Evolutionary conservation across 2,888 invertebrate species (phyloP).

Genomic region (Folsomia manolachei): DNA sequence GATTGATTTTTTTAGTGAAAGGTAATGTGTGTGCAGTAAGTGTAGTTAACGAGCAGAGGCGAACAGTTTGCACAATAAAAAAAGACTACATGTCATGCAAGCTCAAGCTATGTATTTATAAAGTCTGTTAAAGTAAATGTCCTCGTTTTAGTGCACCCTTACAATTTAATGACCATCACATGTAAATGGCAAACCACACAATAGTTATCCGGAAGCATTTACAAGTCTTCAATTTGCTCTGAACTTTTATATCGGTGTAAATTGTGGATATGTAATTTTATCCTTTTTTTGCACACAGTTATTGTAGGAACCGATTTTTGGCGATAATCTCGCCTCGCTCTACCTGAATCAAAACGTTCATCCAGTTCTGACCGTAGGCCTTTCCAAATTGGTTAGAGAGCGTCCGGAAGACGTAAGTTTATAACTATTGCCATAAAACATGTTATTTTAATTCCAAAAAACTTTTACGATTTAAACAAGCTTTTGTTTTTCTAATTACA

Average conservation of each 20-base stretch:
- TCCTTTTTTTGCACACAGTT: slow-evolving; percentile 61
- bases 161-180: too few species aligned
- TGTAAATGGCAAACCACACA: too few species aligned
- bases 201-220: too few species aligned
- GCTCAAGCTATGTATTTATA: too few species aligned
- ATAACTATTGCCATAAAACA: not conserved
- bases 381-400: slow-evolving; percentile 55
- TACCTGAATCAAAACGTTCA: slow-evolving; percentile 69
- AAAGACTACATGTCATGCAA: too few species aligned
- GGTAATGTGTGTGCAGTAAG: too few species aligned
- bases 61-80: too few species aligned
- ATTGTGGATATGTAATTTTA: slow-evolving; percentile 18
- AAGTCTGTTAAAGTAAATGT: too few species aligned
- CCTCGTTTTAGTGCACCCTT: too few species aligned
- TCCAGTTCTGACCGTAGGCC: slow-evolving; percentile 58
- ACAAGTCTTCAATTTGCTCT: too few species aligned
- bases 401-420: slow-evolving; percentile 37
- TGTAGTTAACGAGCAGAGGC: too few species aligned
- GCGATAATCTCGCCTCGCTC: slow-evolving; percentile 64
- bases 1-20: too few species aligned
- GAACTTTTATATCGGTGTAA: not conserved
- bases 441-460: not conserved
- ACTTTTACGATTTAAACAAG: not conserved
- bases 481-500: slow-evolving; percentile 8
- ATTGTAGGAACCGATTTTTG: slow-evolving; percentile 70